These are phyloP conservation scores for Megalopta genalis DNA, from an alignment of 1,140 invertebrate species.

Conservation along the genomic window DNA sequence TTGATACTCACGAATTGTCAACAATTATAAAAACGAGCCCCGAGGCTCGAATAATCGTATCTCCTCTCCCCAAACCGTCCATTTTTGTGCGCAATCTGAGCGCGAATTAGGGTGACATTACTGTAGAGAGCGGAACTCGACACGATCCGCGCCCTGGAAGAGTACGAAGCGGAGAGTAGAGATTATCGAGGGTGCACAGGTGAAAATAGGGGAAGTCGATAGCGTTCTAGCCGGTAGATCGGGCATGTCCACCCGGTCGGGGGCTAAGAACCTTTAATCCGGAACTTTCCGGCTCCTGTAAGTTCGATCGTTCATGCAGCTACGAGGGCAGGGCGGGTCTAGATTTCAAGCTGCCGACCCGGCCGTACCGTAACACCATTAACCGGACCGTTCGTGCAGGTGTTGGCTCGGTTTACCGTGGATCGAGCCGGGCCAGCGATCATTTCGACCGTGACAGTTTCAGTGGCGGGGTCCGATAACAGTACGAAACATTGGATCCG, in stretches of 20 bases:
- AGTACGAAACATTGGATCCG: constrained; percentile 36
- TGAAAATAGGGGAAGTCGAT: no score
- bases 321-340: background rate
- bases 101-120: no score
- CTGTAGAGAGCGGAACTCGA: no score
- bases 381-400: background rate
- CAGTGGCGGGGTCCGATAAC: constrained; percentile 45
- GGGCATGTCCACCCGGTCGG: background rate
- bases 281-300: background rate
- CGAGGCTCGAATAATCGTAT: no score
- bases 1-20: no score
- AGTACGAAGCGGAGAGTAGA: background rate
- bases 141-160: background rate
- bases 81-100: no score
- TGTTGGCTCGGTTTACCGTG: background rate
- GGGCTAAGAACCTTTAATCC: background rate
- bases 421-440: constrained; percentile 12
- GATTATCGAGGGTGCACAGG: background rate
- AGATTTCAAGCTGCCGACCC: background rate
- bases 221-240: no score
- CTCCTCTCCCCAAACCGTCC: no score
- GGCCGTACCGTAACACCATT: background rate
- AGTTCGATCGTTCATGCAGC: background rate
- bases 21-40: no score
- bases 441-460: constrained; percentile 47